Evolutionary conservation across 2,797 vertebrate species (phyloP), one percentile per base, ranked within the genome.

Genomic region (Tamandua tetradactyla): DNA sequence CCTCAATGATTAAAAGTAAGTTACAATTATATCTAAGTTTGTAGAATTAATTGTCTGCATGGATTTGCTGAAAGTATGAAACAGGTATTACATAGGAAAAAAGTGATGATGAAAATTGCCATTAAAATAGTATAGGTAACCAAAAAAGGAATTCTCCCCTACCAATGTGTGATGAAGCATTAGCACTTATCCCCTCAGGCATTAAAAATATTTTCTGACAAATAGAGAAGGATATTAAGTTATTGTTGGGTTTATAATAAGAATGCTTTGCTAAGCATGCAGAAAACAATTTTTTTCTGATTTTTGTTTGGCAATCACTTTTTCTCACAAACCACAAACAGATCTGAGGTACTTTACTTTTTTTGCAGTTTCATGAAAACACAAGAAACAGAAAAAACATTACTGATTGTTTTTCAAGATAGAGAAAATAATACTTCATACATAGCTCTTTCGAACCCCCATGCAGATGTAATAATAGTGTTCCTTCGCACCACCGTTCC

Each of bases 121-220:
- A 88, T 55, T 64, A 84, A 91, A 86, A 89, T 37, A 88, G 30
- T 40, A 6, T 44, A 57, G 76, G 10, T 44, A 52, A 64, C 30
- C 7, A 42, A 90, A 80, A 92, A 55, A 57, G n/a, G 61, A 93
- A 82, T 57, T 61, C 22, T 69, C 32, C 80, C 80, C 20, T 59
- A 44, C 7, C 71, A 30, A 75, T 44, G 62, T 55, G 25, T 57
- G 25, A 69, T 80, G 59, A 90, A 74, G 44, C 14, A 37, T 57
- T 85, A 82, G 61, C 82, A 79, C 80, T 42, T 80, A 94, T 69
- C 62, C 62, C 61, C 11, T 74, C 5, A 78, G 5, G 71, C 15
- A n/a, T 23, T 57, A 95, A 91, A 96, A 95, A 87, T 25, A 94
- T 47, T 44, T 15, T 66, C 2, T 35, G 22, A 42, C 37, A 87